Percentiles rank a stretch among this genome's conserved stretches.
These are phyloP conservation scores for Pavo muticus DNA, from an alignment of 2,113 vertebrate species.

Conservation along the genomic window DNA sequence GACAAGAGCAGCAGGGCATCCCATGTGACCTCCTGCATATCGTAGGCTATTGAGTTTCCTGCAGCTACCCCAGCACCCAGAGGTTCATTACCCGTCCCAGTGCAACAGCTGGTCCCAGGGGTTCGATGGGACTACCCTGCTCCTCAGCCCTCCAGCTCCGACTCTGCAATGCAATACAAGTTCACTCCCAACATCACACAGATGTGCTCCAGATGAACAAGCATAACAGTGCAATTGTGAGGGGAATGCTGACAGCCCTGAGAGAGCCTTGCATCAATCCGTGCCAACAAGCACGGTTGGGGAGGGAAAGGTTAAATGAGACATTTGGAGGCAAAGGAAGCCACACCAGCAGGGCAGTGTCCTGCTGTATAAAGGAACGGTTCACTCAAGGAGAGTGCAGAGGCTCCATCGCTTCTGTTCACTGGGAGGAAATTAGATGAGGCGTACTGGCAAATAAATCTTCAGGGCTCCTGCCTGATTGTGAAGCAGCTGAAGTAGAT, in stretches of 20 bases:
- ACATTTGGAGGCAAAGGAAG: neutral
- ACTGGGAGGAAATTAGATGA: slow-evolving; percentile 35
- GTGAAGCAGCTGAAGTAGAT: neutral
- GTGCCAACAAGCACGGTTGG: neutral
- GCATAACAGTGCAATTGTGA: neutral
- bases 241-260: slow-evolving; percentile 14
- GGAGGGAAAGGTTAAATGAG: slow-evolving; percentile 54
- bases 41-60: neutral
- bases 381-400: neutral
- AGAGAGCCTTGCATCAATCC: neutral
- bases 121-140: neutral
- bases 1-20: neutral
- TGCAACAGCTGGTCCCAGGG: neutral
- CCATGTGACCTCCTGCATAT: neutral
- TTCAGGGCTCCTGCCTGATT: neutral
- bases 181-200: neutral
- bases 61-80: neutral
- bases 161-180: neutral
- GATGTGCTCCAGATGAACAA: slow-evolving; percentile 54
- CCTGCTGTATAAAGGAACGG: neutral
- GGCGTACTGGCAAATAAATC: neutral
- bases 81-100: neutral
- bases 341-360: neutral
- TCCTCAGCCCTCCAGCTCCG: neutral
- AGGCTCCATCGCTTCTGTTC: neutral